Conservation (phyloP, 2,888 invertebrate genomes). For the Mythimna pallens region DNA sequence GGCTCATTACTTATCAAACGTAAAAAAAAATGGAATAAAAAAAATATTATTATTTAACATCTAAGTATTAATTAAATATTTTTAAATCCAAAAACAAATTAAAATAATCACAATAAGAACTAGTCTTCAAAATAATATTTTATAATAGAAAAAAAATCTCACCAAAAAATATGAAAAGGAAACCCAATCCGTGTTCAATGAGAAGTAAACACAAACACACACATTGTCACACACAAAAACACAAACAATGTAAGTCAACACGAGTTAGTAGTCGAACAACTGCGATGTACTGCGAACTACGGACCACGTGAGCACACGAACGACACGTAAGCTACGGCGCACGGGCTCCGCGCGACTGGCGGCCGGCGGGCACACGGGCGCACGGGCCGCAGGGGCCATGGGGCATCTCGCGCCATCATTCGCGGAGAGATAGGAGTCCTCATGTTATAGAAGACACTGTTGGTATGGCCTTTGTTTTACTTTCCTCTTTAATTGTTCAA, state of each 20-base stretch:
- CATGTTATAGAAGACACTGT: slow-evolving; percentile 1
- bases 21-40: not conserved
- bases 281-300: slow-evolving; percentile 25
- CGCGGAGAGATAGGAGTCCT: slow-evolving; percentile 27
- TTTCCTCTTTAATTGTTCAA: not conserved
- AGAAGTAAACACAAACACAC: slow-evolving; percentile 58
- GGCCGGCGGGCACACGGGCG: slow-evolving; percentile 2
- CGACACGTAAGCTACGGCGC: slow-evolving; percentile 21
- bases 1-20: not conserved
- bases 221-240: slow-evolving; percentile 67
- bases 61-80: not conserved
- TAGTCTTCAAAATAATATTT: not conserved
- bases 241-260: slow-evolving; percentile 56
- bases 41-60: not conserved
- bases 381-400: slow-evolving; percentile 19
- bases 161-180: slow-evolving; percentile 57
- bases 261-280: slow-evolving; percentile 34
- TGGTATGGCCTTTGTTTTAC: slow-evolving; percentile 10
- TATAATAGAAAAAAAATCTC: slow-evolving; percentile 43
- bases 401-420: slow-evolving; percentile 41
- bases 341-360: slow-evolving; percentile 57
- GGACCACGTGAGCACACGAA: slow-evolving; percentile 8
- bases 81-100: not conserved
- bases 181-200: slow-evolving; percentile 61
- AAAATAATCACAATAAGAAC: not conserved